Evolutionary conservation across 2,113 vertebrate species (phyloP).

Genomic region (Lepidothrix coronata): DNA sequence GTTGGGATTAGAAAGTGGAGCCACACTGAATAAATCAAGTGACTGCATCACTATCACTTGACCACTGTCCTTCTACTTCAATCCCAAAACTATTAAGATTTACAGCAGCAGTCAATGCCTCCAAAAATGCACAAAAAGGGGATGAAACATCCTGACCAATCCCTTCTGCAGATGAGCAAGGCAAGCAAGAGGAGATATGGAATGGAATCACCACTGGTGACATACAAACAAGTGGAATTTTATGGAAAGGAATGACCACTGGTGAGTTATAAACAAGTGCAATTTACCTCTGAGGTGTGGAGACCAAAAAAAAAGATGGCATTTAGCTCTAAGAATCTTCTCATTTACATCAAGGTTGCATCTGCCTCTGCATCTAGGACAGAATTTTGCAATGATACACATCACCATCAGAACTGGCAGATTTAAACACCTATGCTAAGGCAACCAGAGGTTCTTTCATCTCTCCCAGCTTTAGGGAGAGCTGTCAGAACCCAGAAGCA

Average conservation of each 20-base stretch:
- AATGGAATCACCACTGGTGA: not conserved
- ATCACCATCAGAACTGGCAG: rapidly evolving
- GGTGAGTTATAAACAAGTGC: not conserved
- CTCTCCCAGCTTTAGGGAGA: not conserved
- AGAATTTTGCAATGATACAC: not conserved
- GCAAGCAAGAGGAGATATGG: not conserved
- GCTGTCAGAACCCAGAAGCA: not conserved
- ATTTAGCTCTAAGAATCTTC: not conserved
- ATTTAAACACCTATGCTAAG: not conserved
- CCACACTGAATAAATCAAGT: not conserved
- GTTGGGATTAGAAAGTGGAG: not conserved
- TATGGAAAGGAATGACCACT: not conserved
- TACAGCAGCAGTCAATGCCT: not conserved
- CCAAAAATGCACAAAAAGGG: not conserved
- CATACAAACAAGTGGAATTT: not conserved
- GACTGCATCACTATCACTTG: not conserved
- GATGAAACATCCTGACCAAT: not conserved
- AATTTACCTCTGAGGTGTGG: not conserved
- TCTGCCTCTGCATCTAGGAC: not conserved
- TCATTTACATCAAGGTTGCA: not conserved
- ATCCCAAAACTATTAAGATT: not conserved
- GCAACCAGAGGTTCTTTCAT: not conserved
- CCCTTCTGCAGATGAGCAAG: not conserved
- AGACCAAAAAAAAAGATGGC: not conserved
- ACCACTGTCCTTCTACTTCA: not conserved